These are phyloP conservation scores for Eupithecia dodoneata DNA, from an alignment of 2,888 invertebrate species.

Conservation along the genomic window DNA sequence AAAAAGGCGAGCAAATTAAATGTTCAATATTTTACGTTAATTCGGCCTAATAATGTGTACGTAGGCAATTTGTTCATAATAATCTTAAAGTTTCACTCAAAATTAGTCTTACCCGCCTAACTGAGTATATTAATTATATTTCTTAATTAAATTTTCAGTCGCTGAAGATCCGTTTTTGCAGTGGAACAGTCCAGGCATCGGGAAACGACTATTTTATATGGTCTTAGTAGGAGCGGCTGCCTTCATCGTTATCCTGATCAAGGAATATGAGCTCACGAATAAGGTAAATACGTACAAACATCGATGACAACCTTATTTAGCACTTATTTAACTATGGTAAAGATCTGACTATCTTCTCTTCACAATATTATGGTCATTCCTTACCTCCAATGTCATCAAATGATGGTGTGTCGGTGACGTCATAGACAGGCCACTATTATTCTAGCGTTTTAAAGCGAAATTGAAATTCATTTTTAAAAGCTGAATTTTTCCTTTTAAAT, in stretches of 20 bases:
- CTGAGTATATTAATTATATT: neutral
- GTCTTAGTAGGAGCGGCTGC: slow-evolving; percentile 83
- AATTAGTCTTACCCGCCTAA: neutral
- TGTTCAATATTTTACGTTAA: neutral
- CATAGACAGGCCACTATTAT: too few relatives aligned
- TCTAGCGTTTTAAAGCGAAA: too few relatives aligned
- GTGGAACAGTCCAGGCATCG: slow-evolving; percentile 89
- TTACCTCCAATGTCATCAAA: too few relatives aligned
- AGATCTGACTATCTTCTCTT: too few relatives aligned
- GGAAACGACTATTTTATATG: slow-evolving; percentile 88
- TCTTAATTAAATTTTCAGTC: slow-evolving; percentile 54
- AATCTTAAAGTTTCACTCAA: neutral
- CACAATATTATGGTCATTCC: too few relatives aligned
- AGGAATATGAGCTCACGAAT: slow-evolving; percentile 85
- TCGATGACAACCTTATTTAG: too few relatives aligned
- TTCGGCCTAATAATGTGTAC: neutral
- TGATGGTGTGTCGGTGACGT: too few relatives aligned
- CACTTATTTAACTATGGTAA: too few relatives aligned
- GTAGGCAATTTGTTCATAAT: neutral
- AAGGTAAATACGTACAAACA: slow-evolving; percentile 59
- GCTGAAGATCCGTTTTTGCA: slow-evolving; percentile 84
- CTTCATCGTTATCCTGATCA: slow-evolving; percentile 85
- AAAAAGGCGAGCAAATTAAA: neutral
- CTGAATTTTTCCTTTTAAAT: too few relatives aligned
- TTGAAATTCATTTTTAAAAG: too few relatives aligned